Evolutionary conservation across 2,888 invertebrate genomes (phyloP).

Genomic region (Ichneumoninae sp.): DNA sequence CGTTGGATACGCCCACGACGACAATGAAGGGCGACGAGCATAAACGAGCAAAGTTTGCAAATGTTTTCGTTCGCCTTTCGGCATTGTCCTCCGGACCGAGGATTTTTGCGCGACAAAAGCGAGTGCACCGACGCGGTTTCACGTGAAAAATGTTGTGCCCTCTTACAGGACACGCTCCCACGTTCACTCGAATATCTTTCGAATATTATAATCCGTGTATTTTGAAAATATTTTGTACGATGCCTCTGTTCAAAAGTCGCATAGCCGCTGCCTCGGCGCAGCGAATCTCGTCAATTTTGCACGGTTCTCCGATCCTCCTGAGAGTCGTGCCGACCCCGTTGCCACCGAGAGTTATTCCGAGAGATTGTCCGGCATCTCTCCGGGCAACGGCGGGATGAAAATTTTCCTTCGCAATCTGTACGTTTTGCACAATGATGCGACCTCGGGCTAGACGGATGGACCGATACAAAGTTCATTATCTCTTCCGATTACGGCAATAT

Average conservation of each 20-base stretch:
- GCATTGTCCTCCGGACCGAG: constrained; percentile 22
- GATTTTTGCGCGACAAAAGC: constrained; percentile 38
- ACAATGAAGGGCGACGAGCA: constrained; percentile 42
- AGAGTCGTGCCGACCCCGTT: constrained; percentile 1
- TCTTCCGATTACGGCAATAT: constrained; percentile 27
- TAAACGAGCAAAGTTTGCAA: constrained; percentile 45
- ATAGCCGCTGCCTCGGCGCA: not conserved
- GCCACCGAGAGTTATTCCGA: not conserved
- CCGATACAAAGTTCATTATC: constrained; percentile 52
- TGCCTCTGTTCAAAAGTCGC: constrained; percentile 20
- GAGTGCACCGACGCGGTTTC: not conserved
- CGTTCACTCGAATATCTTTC: constrained; percentile 33
- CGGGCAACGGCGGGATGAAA: not conserved
- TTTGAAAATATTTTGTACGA: constrained; percentile 64
- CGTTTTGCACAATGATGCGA: constrained; percentile 1
- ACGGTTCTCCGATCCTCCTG: constrained; percentile 19
- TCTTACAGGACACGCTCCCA: constrained; percentile 12
- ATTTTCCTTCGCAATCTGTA: not conserved
- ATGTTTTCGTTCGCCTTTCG: constrained; percentile 24
- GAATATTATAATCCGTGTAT: constrained; percentile 53
- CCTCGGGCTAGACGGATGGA: constrained; percentile 31
- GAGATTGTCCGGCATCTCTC: not conserved
- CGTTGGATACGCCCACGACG: constrained; percentile 7
- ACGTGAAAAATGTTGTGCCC: constrained; percentile 7
- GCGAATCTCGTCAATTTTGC: constrained; percentile 47